phyloP scores from a whole-genome alignment of 2,888 invertebrate species.

The Neelides folsomi region DNA sequence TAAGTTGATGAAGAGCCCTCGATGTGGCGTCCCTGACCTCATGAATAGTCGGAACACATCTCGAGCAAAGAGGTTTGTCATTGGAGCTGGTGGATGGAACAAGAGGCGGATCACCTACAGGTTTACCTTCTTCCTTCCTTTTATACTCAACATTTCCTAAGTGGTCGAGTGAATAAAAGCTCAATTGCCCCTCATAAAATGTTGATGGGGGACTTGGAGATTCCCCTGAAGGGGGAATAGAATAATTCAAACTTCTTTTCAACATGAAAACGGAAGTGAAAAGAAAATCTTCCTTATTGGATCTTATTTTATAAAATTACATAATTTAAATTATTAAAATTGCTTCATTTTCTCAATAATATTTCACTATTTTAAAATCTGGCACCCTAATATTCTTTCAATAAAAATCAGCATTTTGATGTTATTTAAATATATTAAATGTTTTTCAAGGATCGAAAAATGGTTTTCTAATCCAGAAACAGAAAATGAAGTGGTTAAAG shows the following conservation, averaged over 20 bases:
- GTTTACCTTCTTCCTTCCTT: conserved; percentile 39
- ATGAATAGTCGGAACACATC: conserved; percentile 26
- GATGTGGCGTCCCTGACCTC: conserved; percentile 62
- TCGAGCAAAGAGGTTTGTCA: conserved; percentile 46
- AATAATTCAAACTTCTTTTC: too few relatives aligned
- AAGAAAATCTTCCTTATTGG: too few relatives aligned
- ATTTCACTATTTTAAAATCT: too few relatives aligned
- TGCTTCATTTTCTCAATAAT: not conserved
- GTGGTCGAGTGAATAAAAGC: not conserved
- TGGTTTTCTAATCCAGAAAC: conserved; percentile 49
- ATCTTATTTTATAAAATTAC: too few relatives aligned
- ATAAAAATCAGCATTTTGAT: too few relatives aligned
- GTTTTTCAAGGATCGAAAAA: conserved; percentile 50
- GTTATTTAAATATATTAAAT: conserved; percentile 1
- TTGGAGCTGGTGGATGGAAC: conserved; percentile 53
- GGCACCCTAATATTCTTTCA: too few relatives aligned
- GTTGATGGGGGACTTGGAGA: too few relatives aligned
- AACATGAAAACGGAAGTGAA: conserved; percentile 2
- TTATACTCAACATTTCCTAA: not conserved
- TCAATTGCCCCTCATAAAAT: too few relatives aligned
- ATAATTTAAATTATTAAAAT: not conserved
- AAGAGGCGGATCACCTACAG: conserved; percentile 54
- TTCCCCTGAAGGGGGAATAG: too few relatives aligned
- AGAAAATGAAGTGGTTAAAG: conserved; percentile 42
- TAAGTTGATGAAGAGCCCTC: conserved; percentile 51